Evolutionary conservation across 2,797 vertebrate species (phyloP).

Genomic region (Antrozous pallidus): DNA sequence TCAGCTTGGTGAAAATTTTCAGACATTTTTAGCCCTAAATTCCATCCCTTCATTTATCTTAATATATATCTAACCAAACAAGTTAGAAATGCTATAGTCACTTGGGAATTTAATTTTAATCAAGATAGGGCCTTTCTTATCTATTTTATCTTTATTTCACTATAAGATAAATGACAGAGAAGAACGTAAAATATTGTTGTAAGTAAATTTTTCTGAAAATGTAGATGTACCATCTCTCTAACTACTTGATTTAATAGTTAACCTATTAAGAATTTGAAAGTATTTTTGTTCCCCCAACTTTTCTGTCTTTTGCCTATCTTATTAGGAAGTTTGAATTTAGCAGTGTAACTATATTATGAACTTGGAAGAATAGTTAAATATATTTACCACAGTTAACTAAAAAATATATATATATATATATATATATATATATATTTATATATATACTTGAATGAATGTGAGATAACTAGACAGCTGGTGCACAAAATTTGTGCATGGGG

Average conservation of each 20-base stretch:
- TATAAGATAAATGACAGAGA: constrained; percentile 16
- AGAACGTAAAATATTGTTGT: constrained; percentile 12
- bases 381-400: background rate
- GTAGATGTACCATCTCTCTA: background rate
- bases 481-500: no score
- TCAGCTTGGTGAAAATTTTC: constrained; percentile 35
- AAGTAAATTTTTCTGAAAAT: constrained; percentile 48
- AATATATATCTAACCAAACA: background rate
- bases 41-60: background rate
- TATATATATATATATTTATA: no score
- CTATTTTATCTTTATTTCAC: constrained; percentile 29
- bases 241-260: constrained; percentile 27
- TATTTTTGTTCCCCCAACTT: background rate
- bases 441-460: background rate
- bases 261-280: background rate
- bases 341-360: background rate
- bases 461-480: background rate
- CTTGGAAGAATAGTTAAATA: constrained; percentile 22
- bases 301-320: background rate
- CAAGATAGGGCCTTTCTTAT: background rate
- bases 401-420: no score
- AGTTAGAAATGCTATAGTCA: background rate
- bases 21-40: background rate
- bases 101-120: constrained; percentile 51
- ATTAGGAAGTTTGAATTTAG: background rate